Evolutionary conservation across 2,888 invertebrate genomes (phyloP).

Genomic region (Zeuzera pyrina): DNA sequence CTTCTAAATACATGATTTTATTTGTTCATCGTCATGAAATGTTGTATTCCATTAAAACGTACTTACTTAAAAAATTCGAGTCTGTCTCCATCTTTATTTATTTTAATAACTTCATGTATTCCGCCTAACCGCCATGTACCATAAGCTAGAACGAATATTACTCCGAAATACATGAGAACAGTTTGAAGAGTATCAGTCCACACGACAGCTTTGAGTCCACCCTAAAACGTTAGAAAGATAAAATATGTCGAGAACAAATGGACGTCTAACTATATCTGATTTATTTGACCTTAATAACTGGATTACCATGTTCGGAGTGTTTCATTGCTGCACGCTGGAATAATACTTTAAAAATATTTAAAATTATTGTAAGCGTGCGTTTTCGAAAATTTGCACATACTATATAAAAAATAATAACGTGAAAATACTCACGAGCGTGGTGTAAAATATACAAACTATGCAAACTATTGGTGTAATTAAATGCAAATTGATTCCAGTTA

Average conservation of each 20-base stretch:
- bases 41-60: neutral
- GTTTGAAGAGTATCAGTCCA: constrained; percentile 88
- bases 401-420: too few relatives aligned
- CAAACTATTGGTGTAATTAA: constrained; percentile 85
- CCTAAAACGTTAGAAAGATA: constrained; percentile 56
- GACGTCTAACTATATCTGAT: too few relatives aligned
- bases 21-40: neutral
- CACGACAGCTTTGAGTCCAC: constrained; percentile 84
- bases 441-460: constrained; percentile 93
- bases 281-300: too few relatives aligned
- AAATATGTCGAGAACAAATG: too few relatives aligned
- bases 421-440: constrained; percentile 85
- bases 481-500: constrained; percentile 87
- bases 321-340: too few relatives aligned
- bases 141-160: constrained; percentile 76
- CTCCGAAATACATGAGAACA: constrained; percentile 80
- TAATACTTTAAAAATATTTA: constrained; percentile 36
- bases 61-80: constrained; percentile 82
- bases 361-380: too few relatives aligned
- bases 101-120: constrained; percentile 71
- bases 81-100: constrained; percentile 74
- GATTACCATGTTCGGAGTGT: too few relatives aligned
- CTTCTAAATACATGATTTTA: too few relatives aligned
- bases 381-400: too few relatives aligned
- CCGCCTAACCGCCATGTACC: constrained; percentile 80